phyloP scores from a whole-genome alignment of 2,797 vertebrate species.

The Luscinia megarhynchos region DNA sequence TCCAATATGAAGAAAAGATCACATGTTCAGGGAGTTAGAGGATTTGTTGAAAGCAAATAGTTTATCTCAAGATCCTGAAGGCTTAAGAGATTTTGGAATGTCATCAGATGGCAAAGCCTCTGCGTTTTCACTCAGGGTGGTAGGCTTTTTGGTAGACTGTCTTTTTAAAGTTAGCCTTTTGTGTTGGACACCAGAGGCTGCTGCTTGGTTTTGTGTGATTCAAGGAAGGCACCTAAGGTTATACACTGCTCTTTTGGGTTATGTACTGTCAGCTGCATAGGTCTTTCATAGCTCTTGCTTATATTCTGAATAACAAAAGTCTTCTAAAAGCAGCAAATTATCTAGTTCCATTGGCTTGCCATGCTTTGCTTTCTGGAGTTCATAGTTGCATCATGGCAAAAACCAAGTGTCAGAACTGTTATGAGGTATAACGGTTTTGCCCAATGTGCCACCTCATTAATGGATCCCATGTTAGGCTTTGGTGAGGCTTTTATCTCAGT shows the following conservation, averaged over 20 bases:
- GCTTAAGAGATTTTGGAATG: background rate
- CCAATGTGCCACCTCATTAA: background rate
- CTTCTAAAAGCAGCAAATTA: background rate
- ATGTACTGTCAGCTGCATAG: background rate
- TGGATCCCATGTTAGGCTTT: background rate
- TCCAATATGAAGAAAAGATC: background rate
- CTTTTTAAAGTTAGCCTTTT: background rate
- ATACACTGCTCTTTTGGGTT: background rate
- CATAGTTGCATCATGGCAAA: background rate
- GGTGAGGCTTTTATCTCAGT: background rate
- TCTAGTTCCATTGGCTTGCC: background rate
- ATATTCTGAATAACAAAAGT: background rate
- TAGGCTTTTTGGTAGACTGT: background rate
- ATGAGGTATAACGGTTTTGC: background rate
- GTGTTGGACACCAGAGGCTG: background rate
- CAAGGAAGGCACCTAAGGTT: background rate
- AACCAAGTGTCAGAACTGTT: background rate
- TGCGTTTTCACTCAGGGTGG: background rate
- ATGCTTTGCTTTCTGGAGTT: background rate
- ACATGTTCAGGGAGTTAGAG: background rate
- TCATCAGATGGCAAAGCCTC: background rate
- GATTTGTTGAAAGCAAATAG: background rate
- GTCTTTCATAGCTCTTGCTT: background rate
- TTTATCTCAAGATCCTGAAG: conserved; percentile 4
- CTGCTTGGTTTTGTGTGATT: background rate